Evolutionary conservation across 2,888 invertebrate species (phyloP), one percentile per base, ranked within the genome.

Genomic region (Mythimna albipuncta): DNA sequence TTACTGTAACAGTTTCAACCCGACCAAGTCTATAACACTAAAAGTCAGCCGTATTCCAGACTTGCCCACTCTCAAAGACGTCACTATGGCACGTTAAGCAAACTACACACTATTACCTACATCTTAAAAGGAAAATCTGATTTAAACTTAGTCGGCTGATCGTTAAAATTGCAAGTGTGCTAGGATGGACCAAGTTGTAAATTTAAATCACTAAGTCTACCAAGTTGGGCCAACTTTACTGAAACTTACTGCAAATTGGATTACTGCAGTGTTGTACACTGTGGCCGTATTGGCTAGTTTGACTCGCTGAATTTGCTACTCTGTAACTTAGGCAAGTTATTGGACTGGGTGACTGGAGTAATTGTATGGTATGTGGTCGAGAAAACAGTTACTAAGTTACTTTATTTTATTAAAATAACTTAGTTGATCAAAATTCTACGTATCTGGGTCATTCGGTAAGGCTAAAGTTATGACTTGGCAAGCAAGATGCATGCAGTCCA

Each of bases 161-260:
- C 92, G 93, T 94, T 94, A 94, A 93, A 94, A 93, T 91, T 93
- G 93, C 93, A 93, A 94, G 93, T 91, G 90, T 91, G 88, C 79
- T 81, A 74, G 85, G 89, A 89, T 87, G 92, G 92, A 91, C 92
- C 78, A 93, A 95, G 93, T 95, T 94, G 91, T 92, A 93, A 94
- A 95, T 95, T 95, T 94, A 94, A 95, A 95, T 95, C 95, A 95
- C 94, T 93, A 93, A 94, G 93, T 93, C 92, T 92, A 90, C 90
- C 87, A 89, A 94, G 90, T 91, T 89, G 82, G 82, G 82, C 87
- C 83, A 90, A 92, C 88, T 91, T 91, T 85, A 87, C 81, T 80
- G 79, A 82, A 93, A 94, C 92, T 94, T 93, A 89, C 91, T 90
- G 92, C 92, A 95, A 95, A 94, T 96, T 95, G 94, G 94, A 95